A percentile compares a stretch with the other conserved stretches of the same genome.
phyloP scores from a whole-genome alignment of 2,113 vertebrate species.

The Canis aureus region DNA sequence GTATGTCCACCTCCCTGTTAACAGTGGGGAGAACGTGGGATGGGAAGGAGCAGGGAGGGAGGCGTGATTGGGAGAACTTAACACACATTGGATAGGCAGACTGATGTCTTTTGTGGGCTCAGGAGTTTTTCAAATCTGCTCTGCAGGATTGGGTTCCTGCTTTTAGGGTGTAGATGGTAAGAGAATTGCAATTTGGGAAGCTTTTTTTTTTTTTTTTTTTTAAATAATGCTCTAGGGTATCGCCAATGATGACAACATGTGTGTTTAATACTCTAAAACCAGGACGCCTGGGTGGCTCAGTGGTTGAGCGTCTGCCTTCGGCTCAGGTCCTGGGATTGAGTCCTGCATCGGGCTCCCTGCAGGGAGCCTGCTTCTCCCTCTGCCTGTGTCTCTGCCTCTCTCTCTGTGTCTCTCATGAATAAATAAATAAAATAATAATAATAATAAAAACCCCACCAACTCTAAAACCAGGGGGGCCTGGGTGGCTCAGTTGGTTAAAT shows the following conservation, averaged over 20 bases:
- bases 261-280: constrained; percentile 64
- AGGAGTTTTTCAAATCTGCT: constrained; percentile 36
- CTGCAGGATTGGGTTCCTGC: constrained; percentile 24
- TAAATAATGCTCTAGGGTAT: constrained; percentile 52
- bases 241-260: constrained; percentile 56
- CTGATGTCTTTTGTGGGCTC: background rate
- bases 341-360: no score
- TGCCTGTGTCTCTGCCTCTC: no score
- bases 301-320: no score
- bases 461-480: no score
- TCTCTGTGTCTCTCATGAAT: no score
- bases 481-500: no score
- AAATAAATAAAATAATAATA: no score
- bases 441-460: no score
- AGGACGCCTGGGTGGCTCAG: background rate
- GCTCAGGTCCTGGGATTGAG: no score
- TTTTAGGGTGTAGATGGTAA: constrained; percentile 5
- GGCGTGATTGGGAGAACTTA: background rate
- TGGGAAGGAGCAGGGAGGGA: background rate
- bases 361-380: no score
- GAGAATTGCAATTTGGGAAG: constrained; percentile 55
- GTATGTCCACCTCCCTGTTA: background rate
- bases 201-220: constrained; percentile 20
- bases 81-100: constrained; percentile 10
- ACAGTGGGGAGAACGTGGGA: background rate